Percentiles rank a stretch among this genome's conserved stretches.
Conservation (phyloP, 2,113 vertebrate species). For the Gobio gobio region DNA sequence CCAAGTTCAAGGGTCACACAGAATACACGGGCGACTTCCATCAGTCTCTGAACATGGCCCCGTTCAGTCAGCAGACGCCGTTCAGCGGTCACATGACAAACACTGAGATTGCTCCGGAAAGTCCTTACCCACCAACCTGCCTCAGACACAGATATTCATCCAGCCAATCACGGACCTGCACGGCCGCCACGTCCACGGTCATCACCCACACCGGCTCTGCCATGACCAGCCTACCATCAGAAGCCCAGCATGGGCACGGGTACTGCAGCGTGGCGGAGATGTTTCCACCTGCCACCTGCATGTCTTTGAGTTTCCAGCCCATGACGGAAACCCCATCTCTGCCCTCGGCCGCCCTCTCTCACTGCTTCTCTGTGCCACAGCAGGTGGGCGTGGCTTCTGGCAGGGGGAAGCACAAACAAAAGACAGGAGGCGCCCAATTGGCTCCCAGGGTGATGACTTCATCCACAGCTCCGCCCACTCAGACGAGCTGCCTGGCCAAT, state of each 20-base stretch:
- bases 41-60: conserved; percentile 43
- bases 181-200: conserved; percentile 70
- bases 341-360: conserved; percentile 55
- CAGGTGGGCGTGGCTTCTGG: conserved; percentile 53
- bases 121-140: conserved; percentile 66
- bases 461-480: conserved; percentile 50
- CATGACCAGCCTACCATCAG: conserved; percentile 55
- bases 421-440: conserved; percentile 64
- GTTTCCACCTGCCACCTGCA: conserved; percentile 60
- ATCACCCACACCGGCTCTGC: conserved; percentile 76
- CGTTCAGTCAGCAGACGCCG: conserved; percentile 53
- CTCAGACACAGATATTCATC: conserved; percentile 70
- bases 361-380: conserved; percentile 73
- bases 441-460: neutral
- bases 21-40: conserved; percentile 64
- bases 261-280: conserved; percentile 63
- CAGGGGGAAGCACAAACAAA: conserved; percentile 70
- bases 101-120: conserved; percentile 53
- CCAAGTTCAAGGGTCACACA: conserved; percentile 63
- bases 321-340: conserved; percentile 59
- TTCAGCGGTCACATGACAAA: conserved; percentile 58
- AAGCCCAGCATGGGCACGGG: conserved; percentile 54
- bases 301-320: conserved; percentile 64
- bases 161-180: conserved; percentile 38
- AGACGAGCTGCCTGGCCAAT: conserved; percentile 81